Base-by-base conservation (phyloP, 2,113 vertebrate genomes). In the Agelaius phoeniceus region DNA sequence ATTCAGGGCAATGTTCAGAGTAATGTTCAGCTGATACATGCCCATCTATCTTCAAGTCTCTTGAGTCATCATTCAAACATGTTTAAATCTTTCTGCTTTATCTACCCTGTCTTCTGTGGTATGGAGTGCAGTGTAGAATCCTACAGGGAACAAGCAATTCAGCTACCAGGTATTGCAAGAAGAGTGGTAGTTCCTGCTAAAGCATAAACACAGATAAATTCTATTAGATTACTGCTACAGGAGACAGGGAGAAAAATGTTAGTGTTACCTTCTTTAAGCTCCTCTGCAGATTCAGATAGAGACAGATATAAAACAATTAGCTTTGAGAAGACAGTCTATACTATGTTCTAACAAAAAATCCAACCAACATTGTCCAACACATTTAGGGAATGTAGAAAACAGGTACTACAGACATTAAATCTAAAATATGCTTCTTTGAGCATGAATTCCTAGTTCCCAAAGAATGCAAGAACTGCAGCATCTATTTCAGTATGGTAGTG, bases 251-350 rank as follows among this genome's bases (percentile, higher is more conserved):
- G 44, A 88, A 94, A 66, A 92, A 77, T 77, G n/a, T 51, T 75
- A 71, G 14, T 87, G 41, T 98, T 98, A 99, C 99, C 99, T 98
- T 98, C 98, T 97, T 98, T 98, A 93, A 99, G 98, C 87, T 99
- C 99, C 96, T 99, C 99, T 99, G 97, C 62, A 88, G 10, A 46
- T 86, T 93, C 89, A 80, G 51, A 58, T 54, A 88, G 65, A 93
- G 69, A 96, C 35, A 96, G 82, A 97, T 24, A 97, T 57, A 93
- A 94, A 88, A 44, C 31, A 95, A 18, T 95, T 95, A 93, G 51
- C 80, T 97, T 73, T 90, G 49, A 92, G 41, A 66, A 80, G 62
- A 87, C 77, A 88, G 33, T 66, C 37, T 87, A 41, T 22, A 68
- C 17, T 19, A 44, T 43, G 41, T 48, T 61, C 33, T 24, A 59